These are phyloP conservation scores for Oceanodroma leucorhoa DNA, from an alignment of 2,797 vertebrate species.

Conservation along the genomic window DNA sequence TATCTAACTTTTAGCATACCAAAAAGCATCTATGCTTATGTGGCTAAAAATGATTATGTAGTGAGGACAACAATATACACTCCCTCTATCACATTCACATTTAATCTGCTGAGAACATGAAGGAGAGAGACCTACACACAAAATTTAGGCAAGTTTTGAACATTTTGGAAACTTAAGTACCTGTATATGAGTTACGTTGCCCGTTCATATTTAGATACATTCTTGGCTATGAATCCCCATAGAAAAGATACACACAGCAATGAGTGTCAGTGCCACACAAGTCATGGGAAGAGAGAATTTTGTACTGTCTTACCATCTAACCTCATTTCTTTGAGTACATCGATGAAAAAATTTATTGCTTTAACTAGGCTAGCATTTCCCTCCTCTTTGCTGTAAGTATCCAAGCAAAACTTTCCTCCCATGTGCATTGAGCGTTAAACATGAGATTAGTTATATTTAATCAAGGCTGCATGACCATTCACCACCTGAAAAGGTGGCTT, in stretches of 20 bases:
- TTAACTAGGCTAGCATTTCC: neutral
- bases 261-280: neutral
- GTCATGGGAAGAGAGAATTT: neutral
- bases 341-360: neutral
- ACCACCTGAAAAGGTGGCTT: neutral
- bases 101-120: neutral
- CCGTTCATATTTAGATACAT: neutral
- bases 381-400: neutral
- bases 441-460: neutral
- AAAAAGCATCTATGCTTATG: neutral
- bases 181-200: neutral
- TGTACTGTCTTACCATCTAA: neutral
- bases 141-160: neutral
- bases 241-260: neutral
- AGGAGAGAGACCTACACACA: neutral
- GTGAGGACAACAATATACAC: neutral
- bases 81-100: neutral
- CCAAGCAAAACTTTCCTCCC: neutral
- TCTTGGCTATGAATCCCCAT: neutral
- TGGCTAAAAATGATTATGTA: rapidly evolving
- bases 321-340: neutral
- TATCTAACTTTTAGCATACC: neutral
- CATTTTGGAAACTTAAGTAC: neutral
- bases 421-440: neutral
- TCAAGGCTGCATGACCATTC: neutral